Conservation (phyloP, 2,888 invertebrate genomes). For the Paralinhomoeus sp. region DNA sequence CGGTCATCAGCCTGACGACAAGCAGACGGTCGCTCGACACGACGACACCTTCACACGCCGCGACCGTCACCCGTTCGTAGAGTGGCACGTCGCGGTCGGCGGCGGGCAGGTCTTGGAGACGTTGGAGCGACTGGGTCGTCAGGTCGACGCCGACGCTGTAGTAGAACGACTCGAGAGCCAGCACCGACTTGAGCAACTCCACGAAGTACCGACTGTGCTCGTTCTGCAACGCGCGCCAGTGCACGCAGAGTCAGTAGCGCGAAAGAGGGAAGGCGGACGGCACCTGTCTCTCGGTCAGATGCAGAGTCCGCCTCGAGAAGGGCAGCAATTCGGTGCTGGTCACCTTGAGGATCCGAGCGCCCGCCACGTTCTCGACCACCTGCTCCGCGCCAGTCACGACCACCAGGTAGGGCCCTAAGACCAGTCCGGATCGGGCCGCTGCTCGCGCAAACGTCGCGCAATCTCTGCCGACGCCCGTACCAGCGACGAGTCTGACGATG, state of each 20-base stretch:
- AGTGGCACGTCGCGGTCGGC: slow-evolving; percentile 11
- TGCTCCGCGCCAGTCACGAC: slow-evolving; percentile 53
- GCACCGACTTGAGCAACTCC: slow-evolving; percentile 54
- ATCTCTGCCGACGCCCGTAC: no score
- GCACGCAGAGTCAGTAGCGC: not conserved
- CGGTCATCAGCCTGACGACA: slow-evolving; percentile 44
- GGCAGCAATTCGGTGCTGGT: slow-evolving; percentile 38
- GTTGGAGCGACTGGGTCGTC: slow-evolving; percentile 68
- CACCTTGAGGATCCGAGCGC: slow-evolving; percentile 25
- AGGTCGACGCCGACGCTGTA: slow-evolving; percentile 83
- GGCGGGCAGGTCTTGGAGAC: slow-evolving; percentile 36
- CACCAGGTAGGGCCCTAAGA: slow-evolving; percentile 54
- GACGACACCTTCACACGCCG: not conserved
- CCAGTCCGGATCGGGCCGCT: no score
- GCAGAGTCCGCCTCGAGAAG: slow-evolving; percentile 56
- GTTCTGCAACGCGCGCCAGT: no score
- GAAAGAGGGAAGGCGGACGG: slow-evolving; percentile 11
- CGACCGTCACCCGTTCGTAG: slow-evolving; percentile 12
- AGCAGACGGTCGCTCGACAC: slow-evolving; percentile 19
- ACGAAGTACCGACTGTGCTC: slow-evolving; percentile 49
- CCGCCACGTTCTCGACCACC: slow-evolving; percentile 51
- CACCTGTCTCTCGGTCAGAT: slow-evolving; percentile 54
- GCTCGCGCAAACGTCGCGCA: no score
- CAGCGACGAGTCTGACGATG: not conserved
- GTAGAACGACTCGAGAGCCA: slow-evolving; percentile 65